These are phyloP conservation scores for Morpho achilles DNA, from an alignment of 2,888 invertebrate genomes.

Conservation along the genomic window DNA sequence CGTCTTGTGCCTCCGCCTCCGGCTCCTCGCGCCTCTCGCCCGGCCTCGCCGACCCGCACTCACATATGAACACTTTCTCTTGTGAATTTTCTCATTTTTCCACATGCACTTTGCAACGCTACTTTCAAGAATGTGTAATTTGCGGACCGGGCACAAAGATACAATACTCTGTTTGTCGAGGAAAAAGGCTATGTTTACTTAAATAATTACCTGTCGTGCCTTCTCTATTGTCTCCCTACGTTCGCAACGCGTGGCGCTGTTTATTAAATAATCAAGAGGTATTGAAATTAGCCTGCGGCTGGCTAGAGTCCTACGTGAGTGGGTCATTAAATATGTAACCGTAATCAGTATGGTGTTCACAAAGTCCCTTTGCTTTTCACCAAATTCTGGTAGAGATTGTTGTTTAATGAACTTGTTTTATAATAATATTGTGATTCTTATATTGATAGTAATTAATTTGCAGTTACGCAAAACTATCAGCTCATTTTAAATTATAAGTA, in stretches of 20 bases:
- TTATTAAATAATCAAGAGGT: conserved; percentile 55
- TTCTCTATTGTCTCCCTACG: conserved; percentile 30
- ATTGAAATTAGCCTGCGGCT: conserved; percentile 70
- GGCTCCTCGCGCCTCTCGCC: conserved; percentile 38
- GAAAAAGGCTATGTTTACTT: conserved; percentile 27
- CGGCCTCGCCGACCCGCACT: conserved; percentile 47
- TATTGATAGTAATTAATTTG: too few species aligned
- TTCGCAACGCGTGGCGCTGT: conserved; percentile 30
- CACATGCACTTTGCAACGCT: conserved; percentile 40
- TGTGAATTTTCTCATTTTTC: conserved; percentile 63
- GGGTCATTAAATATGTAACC: conserved; percentile 73
- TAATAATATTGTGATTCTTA: too few species aligned
- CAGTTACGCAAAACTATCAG: too few species aligned
- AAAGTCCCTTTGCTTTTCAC: conserved; percentile 50
- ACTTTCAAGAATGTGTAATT: conserved; percentile 34
- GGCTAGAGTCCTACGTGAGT: conserved; percentile 58
- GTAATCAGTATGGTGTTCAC: conserved; percentile 69
- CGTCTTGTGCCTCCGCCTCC: conserved; percentile 64
- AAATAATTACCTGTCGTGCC: conserved; percentile 30
- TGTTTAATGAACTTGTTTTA: background rate
- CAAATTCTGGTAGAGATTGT: conserved; percentile 27
- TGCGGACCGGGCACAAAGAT: conserved; percentile 28
- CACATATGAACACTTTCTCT: conserved; percentile 74
- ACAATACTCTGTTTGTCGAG: conserved; percentile 19
- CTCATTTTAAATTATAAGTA: too few species aligned